Conservation (phyloP, 2,797 vertebrate genomes). For the Thalassophryne amazonica region DNA sequence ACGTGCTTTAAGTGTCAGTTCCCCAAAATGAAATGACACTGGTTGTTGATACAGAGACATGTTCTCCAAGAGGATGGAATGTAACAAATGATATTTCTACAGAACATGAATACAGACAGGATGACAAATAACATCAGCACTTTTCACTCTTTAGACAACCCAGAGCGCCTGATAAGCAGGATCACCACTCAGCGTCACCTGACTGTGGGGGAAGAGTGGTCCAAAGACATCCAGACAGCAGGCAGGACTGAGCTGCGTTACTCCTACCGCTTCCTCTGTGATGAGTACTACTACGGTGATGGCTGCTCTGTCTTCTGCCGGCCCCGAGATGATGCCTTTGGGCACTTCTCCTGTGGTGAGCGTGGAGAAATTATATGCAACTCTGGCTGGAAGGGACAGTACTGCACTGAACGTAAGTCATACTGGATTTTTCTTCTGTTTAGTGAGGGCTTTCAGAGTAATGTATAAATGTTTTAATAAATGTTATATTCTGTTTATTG, state of each 20-base stretch:
- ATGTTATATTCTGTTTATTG: too few relatives aligned
- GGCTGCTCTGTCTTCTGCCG: slow-evolving; percentile 97
- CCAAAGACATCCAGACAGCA: slow-evolving; percentile 88
- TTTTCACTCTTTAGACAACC: slow-evolving; percentile 82
- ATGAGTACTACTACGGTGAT: slow-evolving; percentile 96
- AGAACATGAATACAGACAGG: neutral
- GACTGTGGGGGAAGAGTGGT: slow-evolving; percentile 94
- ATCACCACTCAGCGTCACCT: slow-evolving; percentile 93
- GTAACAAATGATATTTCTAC: neutral
- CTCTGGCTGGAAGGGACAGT: slow-evolving; percentile 94
- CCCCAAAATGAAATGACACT: too few relatives aligned
- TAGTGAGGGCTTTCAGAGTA: too few relatives aligned
- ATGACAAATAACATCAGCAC: neutral
- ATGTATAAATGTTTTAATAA: too few relatives aligned
- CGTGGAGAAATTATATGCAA: slow-evolving; percentile 94
- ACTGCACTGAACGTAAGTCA: slow-evolving; percentile 94
- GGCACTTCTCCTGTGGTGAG: slow-evolving; percentile 97
- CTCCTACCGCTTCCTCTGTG: slow-evolving; percentile 93
- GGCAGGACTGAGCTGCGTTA: slow-evolving; percentile 92
- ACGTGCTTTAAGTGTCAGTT: too few relatives aligned
- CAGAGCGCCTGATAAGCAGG: slow-evolving; percentile 91
- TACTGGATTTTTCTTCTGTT: slow-evolving; percentile 13
- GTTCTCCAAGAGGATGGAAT: too few relatives aligned
- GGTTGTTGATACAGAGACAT: too few relatives aligned
- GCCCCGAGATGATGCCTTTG: slow-evolving; percentile 92